Evolutionary conservation across 2,888 invertebrate genomes (phyloP).

Genomic region (Chironomus riparius): DNA sequence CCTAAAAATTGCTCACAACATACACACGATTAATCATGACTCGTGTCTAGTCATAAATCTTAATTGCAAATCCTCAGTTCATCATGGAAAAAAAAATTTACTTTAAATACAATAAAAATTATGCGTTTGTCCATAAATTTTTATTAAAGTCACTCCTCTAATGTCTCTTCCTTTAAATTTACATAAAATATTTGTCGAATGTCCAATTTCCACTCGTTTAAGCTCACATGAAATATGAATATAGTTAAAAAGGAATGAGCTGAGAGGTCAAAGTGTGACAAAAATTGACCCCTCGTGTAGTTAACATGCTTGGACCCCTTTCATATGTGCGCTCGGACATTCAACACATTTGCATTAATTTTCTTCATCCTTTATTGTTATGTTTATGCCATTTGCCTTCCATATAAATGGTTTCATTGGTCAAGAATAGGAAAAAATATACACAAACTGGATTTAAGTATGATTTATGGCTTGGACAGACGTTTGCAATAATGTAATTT

Average conservation of each 20-base stretch:
- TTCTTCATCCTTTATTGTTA: neutral
- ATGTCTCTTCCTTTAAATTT: neutral
- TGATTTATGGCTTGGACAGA: conserved; percentile 17
- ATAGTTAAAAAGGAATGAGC: neutral
- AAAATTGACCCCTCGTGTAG: conserved; percentile 13
- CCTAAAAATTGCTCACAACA: neutral
- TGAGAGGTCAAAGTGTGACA: conserved; percentile 25
- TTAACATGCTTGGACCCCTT: neutral
- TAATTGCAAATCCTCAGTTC: conserved; percentile 12
- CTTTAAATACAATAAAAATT: neutral
- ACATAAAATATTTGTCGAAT: conserved; percentile 8
- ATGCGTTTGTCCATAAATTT: neutral
- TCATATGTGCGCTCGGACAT: neutral
- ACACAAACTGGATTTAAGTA: neutral
- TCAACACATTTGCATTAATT: conserved; percentile 25
- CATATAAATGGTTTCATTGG: conserved; percentile 21
- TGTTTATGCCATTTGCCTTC: conserved; percentile 8
- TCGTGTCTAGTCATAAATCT: conserved; percentile 14
- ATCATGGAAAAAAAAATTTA: neutral
- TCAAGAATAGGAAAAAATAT: neutral
- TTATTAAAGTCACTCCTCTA: conserved; percentile 9
- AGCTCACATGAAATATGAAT: neutral
- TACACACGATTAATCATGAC: neutral
- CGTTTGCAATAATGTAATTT: conserved; percentile 20
- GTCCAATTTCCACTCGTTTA: neutral